Base-by-base conservation (phyloP, 2,888 invertebrate species). In the Nemoura dubitans region DNA sequence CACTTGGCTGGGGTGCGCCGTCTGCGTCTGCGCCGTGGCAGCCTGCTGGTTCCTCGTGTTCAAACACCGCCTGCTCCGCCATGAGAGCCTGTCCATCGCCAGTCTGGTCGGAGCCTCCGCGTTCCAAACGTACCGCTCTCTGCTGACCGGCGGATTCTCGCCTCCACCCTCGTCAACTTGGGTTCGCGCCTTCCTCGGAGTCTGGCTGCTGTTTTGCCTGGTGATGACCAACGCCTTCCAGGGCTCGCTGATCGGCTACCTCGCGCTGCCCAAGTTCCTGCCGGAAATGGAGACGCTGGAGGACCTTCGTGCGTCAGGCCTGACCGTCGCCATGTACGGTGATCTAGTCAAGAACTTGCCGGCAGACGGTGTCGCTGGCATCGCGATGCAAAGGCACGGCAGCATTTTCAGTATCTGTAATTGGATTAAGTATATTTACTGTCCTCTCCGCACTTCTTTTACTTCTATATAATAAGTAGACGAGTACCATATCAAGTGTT, bases 251-350 rank as follows among this genome's bases (percentile, higher is more conserved):
- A 91, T 92, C 78, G 91, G 90, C 77, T 91, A 92, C 0, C 92
- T 91, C 87, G 91, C 91, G 29, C 90, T 90, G 25, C 90, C 90
- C 42, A 90, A 91, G n/a, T 92, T 91, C 89, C 92, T 91, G 88
- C 90, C 91, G 0, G 92, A 93, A 77, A 92, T 93, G n/a, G 89
- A 92, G 80, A 92, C 91, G 7, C 88, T 93, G n/a, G 89, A 90
- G 36, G 21, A 10, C 2, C 16, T 59, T 1, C 1, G 16, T 7
- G 59, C 10, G 21, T 59, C 59, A 21, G 16, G 16, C 16, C 21
- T 59, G 59, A 3, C 16, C 59, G 59, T 59, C 59, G 59, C 59
- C 1, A 59, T 59, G 59, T 59, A 59, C 59, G 59, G 59, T 21
- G 59, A 59, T 14, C 59, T 59, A 1, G 59, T 59, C 36, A 36